phyloP scores from a whole-genome alignment of 2,888 invertebrate genomes.

The Trachelus stipa region DNA sequence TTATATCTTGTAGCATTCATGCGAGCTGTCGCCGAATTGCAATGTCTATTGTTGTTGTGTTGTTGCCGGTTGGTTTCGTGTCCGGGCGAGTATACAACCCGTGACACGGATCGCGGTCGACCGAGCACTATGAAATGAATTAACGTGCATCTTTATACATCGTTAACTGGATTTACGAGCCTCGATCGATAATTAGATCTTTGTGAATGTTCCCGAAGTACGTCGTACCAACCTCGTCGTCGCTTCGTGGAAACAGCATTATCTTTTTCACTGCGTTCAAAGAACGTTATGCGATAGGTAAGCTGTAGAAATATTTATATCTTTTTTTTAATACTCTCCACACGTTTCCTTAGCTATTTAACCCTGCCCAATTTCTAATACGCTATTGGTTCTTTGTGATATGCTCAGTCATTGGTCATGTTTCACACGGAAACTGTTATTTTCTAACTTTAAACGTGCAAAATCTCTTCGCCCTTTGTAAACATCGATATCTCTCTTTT shows the following conservation, averaged over 20 bases:
- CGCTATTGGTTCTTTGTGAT: conserved; percentile 39
- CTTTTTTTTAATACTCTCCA: neutral
- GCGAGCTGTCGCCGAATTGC: conserved; percentile 4
- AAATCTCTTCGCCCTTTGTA: neutral
- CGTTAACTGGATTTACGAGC: neutral
- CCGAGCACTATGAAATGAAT: neutral
- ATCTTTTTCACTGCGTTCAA: neutral
- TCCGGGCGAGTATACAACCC: conserved; percentile 59
- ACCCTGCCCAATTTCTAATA: neutral
- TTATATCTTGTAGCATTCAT: conserved; percentile 1
- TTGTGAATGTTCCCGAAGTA: neutral
- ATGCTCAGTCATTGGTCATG: conserved; percentile 42
- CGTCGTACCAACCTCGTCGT: neutral
- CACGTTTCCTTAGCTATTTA: neutral
- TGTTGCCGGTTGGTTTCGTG: conserved; percentile 50
- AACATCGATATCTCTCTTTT: neutral
- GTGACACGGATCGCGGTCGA: conserved; percentile 28
- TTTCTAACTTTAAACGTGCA: neutral
- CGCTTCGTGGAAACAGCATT: neutral
- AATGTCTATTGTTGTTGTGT: conserved; percentile 59
- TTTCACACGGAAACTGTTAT: conserved; percentile 16
- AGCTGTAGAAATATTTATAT: conserved; percentile 1
- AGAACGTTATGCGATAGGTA: neutral
- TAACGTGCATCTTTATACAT: neutral
- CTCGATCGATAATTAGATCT: neutral